These are phyloP conservation scores for Spinibarbus caldwelli DNA, from an alignment of 2,797 vertebrate genomes.

Conservation along the genomic window DNA sequence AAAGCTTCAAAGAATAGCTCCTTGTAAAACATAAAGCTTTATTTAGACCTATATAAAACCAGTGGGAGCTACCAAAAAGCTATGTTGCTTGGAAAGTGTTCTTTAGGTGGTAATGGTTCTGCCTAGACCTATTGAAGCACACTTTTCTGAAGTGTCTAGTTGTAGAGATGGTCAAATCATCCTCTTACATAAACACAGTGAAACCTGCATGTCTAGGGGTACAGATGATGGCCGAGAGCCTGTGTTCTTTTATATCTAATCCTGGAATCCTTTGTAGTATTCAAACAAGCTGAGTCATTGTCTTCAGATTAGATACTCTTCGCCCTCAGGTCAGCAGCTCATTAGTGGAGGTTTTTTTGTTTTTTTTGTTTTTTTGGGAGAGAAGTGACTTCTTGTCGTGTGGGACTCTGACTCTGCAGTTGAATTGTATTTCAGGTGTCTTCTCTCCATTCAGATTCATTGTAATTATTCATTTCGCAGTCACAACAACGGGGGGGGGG, in stretches of 20 bases:
- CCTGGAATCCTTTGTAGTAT: background rate
- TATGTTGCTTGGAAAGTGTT: background rate
- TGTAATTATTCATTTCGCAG: no score
- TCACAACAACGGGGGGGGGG: no score
- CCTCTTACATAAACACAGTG: background rate
- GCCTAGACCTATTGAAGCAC: background rate
- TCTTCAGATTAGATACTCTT: conserved; percentile 26
- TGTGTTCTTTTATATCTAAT: background rate
- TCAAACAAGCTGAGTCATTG: conserved; percentile 20
- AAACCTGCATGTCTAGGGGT: background rate
- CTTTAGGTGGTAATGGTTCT: background rate
- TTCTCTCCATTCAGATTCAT: no score
- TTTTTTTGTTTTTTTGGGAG: no score
- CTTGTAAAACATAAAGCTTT: background rate
- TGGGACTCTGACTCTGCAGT: conserved; percentile 57
- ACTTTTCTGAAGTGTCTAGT: background rate
- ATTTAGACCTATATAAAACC: background rate
- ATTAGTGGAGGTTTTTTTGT: conserved; percentile 72
- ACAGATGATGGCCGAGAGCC: background rate
- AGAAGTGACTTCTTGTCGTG: conserved; percentile 58
- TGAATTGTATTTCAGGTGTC: conserved; percentile 72
- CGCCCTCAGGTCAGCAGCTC: conserved; percentile 61
- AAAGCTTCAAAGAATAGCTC: background rate
- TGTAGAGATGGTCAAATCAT: background rate
- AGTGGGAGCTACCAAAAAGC: background rate